Conservation (phyloP, 2,113 vertebrate species). For the Mormoops blainvillei region DNA sequence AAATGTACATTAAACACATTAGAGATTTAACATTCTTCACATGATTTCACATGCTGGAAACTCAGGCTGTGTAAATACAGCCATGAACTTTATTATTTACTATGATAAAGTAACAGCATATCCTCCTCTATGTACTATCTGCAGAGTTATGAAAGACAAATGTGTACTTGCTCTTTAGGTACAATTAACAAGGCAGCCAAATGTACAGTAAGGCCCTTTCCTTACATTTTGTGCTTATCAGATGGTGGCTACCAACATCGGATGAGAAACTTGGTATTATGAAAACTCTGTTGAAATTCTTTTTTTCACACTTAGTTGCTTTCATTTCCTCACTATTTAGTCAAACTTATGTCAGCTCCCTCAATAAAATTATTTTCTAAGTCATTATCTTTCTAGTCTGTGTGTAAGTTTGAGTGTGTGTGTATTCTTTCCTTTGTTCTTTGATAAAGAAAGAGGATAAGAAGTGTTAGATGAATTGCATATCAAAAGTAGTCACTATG, state of each 20-base stretch:
- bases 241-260: not conserved
- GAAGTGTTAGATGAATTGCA: not conserved
- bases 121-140: not conserved
- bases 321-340: constrained; percentile 7
- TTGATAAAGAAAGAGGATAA: not conserved
- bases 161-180: not conserved
- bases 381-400: not conserved
- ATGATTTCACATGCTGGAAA: constrained; percentile 32
- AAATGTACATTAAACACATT: constrained; percentile 48
- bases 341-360: not conserved
- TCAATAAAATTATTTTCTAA: not conserved
- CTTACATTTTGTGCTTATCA: not conserved
- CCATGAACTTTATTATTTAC: constrained; percentile 49
- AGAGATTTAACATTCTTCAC: constrained; percentile 49
- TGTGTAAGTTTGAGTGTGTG: not conserved
- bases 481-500: not conserved
- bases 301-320: not conserved
- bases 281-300: not conserved
- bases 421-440: not conserved
- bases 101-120: constrained; percentile 19
- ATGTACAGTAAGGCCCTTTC: not conserved
- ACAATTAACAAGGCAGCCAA: not conserved
- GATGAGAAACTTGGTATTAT: not conserved
- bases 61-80: constrained; percentile 29
- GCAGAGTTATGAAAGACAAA: constrained; percentile 3